A percentile compares a stretch with the other conserved stretches of the same genome.
Evolutionary conservation across 2,888 invertebrate genomes (phyloP).

Genomic region (Megalurothrips usitatus): DNA sequence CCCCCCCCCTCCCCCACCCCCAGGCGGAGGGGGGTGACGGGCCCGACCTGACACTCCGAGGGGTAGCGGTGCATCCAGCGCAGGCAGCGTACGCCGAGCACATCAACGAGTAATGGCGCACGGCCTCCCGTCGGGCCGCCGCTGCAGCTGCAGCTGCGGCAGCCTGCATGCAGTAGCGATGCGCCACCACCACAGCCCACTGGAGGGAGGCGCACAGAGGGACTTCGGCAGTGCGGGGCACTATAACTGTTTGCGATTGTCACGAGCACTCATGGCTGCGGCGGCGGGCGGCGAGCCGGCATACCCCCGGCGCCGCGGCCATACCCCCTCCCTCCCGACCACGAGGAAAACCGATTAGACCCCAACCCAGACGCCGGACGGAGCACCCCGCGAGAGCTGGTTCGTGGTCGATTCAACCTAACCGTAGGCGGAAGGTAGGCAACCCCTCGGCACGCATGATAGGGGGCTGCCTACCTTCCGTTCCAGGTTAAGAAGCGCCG

Average conservation of each 20-base stretch:
- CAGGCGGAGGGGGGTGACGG: not conserved
- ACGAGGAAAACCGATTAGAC: too few species aligned
- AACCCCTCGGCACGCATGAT: too few species aligned
- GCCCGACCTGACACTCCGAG: not conserved
- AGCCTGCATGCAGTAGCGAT: not conserved
- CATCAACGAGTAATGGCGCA: not conserved
- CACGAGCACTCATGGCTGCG: conserved; percentile 1
- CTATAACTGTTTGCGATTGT: conserved; percentile 13
- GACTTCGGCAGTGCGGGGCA: not conserved
- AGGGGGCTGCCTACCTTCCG: too few species aligned
- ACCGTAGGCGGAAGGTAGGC: too few species aligned
- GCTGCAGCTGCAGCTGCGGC: too few species aligned
- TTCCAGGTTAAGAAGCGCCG: too few species aligned
- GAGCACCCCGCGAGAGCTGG: too few species aligned
- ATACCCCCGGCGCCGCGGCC: not conserved
- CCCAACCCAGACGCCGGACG: too few species aligned
- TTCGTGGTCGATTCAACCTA: too few species aligned
- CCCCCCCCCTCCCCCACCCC: not conserved
- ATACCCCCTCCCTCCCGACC: not conserved
- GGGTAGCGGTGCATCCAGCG: not conserved
- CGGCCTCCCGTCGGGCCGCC: too few species aligned
- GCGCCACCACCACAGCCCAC: not conserved
- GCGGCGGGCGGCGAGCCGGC: not conserved
- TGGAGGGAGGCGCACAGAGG: not conserved
- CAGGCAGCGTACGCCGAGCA: not conserved